A percentile compares a stretch with the other conserved stretches of the same genome.
phyloP scores from a whole-genome alignment of 2,888 invertebrate genomes.

The Cryptocephalus primarius region DNA sequence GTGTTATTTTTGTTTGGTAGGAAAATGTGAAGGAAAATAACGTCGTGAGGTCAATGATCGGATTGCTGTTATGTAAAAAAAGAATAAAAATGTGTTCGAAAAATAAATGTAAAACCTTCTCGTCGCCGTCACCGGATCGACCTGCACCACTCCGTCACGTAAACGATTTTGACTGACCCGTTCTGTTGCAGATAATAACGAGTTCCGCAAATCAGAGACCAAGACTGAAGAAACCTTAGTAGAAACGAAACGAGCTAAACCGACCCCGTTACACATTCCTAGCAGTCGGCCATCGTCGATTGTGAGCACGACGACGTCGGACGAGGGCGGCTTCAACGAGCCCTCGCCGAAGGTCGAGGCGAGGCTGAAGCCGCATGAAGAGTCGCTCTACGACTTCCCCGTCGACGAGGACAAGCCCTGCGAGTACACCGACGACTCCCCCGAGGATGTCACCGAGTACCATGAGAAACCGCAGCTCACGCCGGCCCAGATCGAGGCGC shows the following conservation, averaged over 20 bases:
- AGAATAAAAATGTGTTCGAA: too few relatives aligned
- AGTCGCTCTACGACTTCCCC: constrained; percentile 25
- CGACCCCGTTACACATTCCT: constrained; percentile 51
- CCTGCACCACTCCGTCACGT: too few relatives aligned
- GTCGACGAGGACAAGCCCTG: constrained; percentile 23
- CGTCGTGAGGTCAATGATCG: too few relatives aligned
- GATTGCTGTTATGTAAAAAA: too few relatives aligned
- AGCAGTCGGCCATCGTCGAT: constrained; percentile 55
- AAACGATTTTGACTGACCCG: background rate
- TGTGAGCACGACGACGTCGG: constrained; percentile 44
- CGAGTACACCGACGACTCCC: constrained; percentile 20
- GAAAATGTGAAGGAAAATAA: too few relatives aligned
- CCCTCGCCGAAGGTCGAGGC: constrained; percentile 61
- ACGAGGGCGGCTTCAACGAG: constrained; percentile 53
- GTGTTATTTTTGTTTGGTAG: too few relatives aligned
- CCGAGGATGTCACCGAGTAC: constrained; percentile 8
- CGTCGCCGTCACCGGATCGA: too few relatives aligned
- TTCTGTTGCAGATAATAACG: constrained; percentile 9
- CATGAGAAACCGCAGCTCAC: constrained; percentile 19
- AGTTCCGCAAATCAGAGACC: constrained; percentile 22
- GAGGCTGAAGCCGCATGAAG: constrained; percentile 29
- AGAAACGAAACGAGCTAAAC: constrained; percentile 45
- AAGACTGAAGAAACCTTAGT: constrained; percentile 25
- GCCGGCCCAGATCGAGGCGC: constrained; percentile 28
- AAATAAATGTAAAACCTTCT: too few relatives aligned